Percentiles rank a stretch among this genome's conserved stretches.
phyloP scores from a whole-genome alignment of 2,113 vertebrate species.

The Psittacara wagleri region DNA sequence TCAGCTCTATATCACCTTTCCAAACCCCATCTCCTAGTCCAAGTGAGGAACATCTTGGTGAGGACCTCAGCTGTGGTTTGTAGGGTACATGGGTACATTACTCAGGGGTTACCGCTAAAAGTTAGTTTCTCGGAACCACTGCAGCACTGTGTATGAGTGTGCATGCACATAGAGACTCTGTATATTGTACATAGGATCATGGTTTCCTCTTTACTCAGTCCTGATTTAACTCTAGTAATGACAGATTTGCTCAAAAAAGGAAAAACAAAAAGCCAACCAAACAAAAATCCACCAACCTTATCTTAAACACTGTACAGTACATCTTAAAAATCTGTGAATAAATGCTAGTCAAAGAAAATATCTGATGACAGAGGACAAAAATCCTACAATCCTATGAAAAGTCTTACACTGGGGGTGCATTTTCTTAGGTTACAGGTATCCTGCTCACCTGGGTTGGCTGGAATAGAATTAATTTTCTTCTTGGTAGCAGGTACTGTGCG shows the following conservation, averaged over 20 bases:
- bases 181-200: not conserved
- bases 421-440: not conserved
- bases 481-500: not conserved
- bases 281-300: not conserved
- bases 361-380: not conserved
- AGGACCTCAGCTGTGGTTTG: not conserved
- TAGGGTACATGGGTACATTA: not conserved
- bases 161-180: not conserved
- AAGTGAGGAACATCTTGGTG: conserved; percentile 16
- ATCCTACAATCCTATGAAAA: not conserved
- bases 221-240: not conserved
- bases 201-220: not conserved
- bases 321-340: not conserved
- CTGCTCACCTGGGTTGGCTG: not conserved
- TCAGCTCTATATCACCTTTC: conserved; percentile 18
- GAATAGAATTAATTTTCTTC: not conserved
- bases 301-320: not conserved
- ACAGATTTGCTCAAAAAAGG: not conserved
- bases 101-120: conserved; percentile 3
- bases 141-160: not conserved
- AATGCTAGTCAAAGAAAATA: not conserved
- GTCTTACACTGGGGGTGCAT: not conserved
- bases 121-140: not conserved
- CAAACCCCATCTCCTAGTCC: not conserved
- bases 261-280: not conserved